Base-by-base conservation (phyloP, 2,113 vertebrate genomes). In the Lasiurus borealis region DNA sequence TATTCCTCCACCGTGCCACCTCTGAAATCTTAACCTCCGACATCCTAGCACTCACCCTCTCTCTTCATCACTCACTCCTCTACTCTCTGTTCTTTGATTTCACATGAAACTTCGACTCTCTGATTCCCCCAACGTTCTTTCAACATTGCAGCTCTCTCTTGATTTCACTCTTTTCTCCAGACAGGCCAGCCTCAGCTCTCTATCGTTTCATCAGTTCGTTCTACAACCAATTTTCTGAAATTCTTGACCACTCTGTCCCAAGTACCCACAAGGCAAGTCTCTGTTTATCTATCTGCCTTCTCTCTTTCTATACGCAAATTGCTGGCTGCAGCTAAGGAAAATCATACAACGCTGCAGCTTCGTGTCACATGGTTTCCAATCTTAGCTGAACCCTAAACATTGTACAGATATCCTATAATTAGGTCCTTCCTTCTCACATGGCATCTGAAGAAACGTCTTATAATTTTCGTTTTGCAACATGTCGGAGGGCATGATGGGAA, bases 401-500 rank as follows among this genome's bases (percentile, higher is more conserved):
- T 73, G 36, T 82, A 72, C 50, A 92, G 88, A 80, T 75, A 54
- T 48, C 40, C 36, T 89, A 57, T 75, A 78, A 73, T 90, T 82
- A 69, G 48, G 50, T 69, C 34, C 69, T 95, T 92, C 4, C 82
- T 93, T 87, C 21, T 91, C 14, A 31, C 27, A 40, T 25, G 40
- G 23, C 66, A 85, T 76, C n/a, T 76, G 31, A 92, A 85, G 64
- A 87, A 72, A 87, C 92, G 59, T 46, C 6, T 86, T 59, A 34
- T 36, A 64, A 52, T 52, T 91, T 92, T 90, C 77, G 48, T 90
- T 94, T 94, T 87, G 57, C 46, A 72, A 83, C 71, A 44, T 88
- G 50, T 83, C 94, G n/a, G 46, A 66, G 18, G 88, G 27, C 46
- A 40, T 46, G 31, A 48, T 80, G 36, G 48, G 72, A 88, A 85